Percentiles rank a stretch among this genome's conserved stretches.
Conservation (phyloP, 2,113 vertebrate genomes). For the Lamprologus sp. region DNA sequence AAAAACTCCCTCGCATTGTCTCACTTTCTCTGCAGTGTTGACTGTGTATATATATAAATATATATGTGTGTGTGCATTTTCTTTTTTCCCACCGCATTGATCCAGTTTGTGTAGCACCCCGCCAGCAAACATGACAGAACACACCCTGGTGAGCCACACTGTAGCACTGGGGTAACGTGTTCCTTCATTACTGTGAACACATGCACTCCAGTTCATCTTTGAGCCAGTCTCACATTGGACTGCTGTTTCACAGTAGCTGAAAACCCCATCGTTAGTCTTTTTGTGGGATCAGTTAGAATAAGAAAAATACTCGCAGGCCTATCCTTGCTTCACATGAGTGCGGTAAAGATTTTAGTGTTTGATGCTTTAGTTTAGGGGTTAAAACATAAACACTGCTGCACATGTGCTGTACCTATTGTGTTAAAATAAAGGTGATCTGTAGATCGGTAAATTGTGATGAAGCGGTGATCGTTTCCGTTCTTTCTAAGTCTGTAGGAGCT, state of each 20-base stretch:
- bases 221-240: background rate
- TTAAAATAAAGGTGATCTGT: background rate
- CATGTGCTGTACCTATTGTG: background rate
- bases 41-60: fast-evolving
- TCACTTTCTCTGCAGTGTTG: background rate
- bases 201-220: background rate
- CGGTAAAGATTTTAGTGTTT: background rate
- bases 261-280: background rate
- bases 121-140: background rate
- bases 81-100: background rate
- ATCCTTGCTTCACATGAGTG: background rate
- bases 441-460: background rate
- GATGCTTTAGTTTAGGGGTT: background rate
- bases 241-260: background rate
- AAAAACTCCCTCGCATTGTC: background rate
- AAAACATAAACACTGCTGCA: background rate
- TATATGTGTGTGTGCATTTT: background rate
- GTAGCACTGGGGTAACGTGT: background rate
- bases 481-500: constrained; percentile 55
- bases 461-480: background rate
- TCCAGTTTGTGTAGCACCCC: background rate
- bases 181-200: background rate
- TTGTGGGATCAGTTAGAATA: background rate
- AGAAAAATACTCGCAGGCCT: background rate
- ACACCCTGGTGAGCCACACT: background rate